Percentiles rank a stretch among this genome's conserved stretches.
These are phyloP conservation scores for Aphodius sticticus DNA, from an alignment of 2,888 invertebrate genomes.

Conservation along the genomic window DNA sequence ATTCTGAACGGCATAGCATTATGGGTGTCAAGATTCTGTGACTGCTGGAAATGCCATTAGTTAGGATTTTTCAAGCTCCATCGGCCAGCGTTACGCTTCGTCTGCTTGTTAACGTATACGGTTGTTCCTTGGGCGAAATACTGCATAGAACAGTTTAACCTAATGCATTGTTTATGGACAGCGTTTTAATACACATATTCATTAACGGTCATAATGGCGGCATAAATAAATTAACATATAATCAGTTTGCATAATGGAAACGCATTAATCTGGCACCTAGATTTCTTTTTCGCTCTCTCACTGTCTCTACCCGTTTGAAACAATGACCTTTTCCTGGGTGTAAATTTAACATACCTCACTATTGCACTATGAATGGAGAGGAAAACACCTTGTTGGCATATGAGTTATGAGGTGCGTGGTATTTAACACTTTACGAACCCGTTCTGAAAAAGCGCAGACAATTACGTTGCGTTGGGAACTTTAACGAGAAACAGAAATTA, in stretches of 20 bases:
- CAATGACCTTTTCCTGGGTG: constrained; percentile 4
- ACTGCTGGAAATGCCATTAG: background rate
- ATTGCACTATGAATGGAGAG: background rate
- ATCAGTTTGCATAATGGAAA: background rate
- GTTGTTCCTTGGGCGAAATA: background rate
- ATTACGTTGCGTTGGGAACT: background rate
- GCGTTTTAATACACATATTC: background rate
- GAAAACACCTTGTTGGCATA: constrained; percentile 4
- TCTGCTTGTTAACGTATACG: background rate
- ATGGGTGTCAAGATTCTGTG: background rate
- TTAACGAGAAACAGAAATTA: constrained; percentile 4
- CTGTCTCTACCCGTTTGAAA: background rate
- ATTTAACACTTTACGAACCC: background rate
- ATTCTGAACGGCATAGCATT: background rate
- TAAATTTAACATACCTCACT: background rate
- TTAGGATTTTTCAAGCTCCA: background rate
- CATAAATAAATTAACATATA: constrained; percentile 4
- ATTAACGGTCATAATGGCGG: background rate
- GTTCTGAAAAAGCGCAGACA: background rate
- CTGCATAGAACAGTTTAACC: background rate
- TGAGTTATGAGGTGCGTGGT: constrained; percentile 4
- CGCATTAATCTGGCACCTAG: background rate
- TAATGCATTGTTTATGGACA: background rate
- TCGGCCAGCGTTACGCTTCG: background rate
- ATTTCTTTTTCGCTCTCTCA: background rate